Percentiles rank a stretch among this genome's conserved stretches.
phyloP scores from a whole-genome alignment of 2,113 vertebrate genomes.

The Colaptes auratus region DNA sequence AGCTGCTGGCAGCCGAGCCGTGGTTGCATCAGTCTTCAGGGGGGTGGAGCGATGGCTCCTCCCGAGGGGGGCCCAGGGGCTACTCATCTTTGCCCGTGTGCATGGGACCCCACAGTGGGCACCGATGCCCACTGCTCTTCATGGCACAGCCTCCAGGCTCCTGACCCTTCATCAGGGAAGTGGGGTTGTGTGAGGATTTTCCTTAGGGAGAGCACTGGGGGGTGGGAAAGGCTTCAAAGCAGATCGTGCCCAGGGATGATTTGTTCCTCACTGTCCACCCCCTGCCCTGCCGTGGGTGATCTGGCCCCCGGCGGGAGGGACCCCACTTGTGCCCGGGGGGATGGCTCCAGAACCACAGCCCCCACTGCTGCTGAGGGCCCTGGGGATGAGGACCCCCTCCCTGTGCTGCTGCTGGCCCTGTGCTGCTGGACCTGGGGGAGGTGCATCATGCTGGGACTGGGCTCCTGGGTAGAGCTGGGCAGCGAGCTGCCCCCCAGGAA shows the following conservation, averaged over 20 bases:
- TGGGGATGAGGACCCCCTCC: background rate
- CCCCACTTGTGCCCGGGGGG: background rate
- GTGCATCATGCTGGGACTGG: fast-evolving
- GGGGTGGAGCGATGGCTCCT: background rate
- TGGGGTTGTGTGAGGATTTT: fast-evolving
- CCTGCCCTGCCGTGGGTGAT: background rate
- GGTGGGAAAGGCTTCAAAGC: background rate
- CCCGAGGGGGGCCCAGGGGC: background rate
- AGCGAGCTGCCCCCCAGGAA: fast-evolving
- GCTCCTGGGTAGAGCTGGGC: background rate
- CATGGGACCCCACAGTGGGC: fast-evolving
- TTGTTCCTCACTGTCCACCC: background rate
- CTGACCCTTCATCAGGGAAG: fast-evolving
- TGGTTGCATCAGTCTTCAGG: constrained; percentile 11
- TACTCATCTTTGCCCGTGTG: fast-evolving
- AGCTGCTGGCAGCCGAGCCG: background rate
- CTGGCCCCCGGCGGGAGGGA: background rate
- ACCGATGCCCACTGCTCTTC: fast-evolving
- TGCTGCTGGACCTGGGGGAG: background rate
- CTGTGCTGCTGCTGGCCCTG: fast-evolving
- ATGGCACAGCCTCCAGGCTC: fast-evolving
- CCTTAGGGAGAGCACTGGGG: background rate
- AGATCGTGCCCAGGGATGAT: fast-evolving
- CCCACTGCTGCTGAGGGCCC: background rate
- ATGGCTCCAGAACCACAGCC: background rate